Evolutionary conservation across 2,888 invertebrate species (phyloP).

Genomic region (Tethea ocularis): DNA sequence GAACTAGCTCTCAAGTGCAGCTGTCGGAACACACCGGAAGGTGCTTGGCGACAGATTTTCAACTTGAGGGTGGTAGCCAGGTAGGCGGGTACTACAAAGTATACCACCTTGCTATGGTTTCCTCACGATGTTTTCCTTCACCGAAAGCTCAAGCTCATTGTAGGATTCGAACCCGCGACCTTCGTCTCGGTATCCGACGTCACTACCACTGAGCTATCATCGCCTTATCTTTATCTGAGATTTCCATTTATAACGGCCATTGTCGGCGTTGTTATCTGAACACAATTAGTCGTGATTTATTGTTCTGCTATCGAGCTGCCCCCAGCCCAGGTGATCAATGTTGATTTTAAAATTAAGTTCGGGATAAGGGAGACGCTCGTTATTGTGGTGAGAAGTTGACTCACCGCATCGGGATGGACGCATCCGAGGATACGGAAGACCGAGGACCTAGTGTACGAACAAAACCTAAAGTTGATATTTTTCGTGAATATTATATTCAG

Average conservation of each 20-base stretch:
- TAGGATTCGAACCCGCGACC: too few species aligned
- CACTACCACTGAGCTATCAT: too few species aligned
- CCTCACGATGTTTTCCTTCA: too few species aligned
- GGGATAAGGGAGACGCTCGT: not conserved
- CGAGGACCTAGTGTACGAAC: not conserved
- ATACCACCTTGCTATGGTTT: too few species aligned
- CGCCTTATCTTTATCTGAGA: slow-evolving; percentile 3
- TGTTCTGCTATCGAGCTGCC: not conserved
- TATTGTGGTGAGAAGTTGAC: too few species aligned
- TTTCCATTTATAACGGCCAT: slow-evolving; percentile 9
- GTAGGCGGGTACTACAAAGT: too few species aligned
- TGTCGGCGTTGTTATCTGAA: not conserved
- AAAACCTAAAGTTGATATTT: slow-evolving; percentile 19
- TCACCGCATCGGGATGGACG: not conserved
- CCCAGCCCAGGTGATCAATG: not conserved
- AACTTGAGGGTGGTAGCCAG: too few species aligned
- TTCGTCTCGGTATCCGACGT: too few species aligned
- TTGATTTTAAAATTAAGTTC: not conserved
- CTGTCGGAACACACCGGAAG: too few species aligned
- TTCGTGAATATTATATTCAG: slow-evolving; percentile 52
- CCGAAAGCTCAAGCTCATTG: too few species aligned
- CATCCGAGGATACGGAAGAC: not conserved
- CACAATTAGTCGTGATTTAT: not conserved
- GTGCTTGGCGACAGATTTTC: too few species aligned
- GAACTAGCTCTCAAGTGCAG: too few species aligned